phyloP scores from a whole-genome alignment of 2,797 vertebrate species.

The Salarias fasciatus region DNA sequence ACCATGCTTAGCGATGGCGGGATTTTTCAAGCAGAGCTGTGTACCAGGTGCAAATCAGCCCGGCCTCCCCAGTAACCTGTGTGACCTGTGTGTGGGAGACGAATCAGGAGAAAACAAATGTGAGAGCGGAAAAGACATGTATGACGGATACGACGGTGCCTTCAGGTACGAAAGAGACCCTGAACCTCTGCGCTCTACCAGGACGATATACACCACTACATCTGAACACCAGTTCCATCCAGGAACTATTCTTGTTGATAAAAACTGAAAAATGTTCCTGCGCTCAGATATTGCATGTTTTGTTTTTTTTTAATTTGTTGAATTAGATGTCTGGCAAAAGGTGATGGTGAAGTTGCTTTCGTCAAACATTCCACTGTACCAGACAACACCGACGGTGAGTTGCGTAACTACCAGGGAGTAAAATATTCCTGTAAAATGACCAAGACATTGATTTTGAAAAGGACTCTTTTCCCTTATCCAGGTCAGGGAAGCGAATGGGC shows the following conservation, averaged over 20 bases:
- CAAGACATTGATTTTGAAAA: background rate
- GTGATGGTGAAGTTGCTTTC: slow-evolving; percentile 92
- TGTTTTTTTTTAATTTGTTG: background rate
- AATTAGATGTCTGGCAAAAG: slow-evolving; percentile 87
- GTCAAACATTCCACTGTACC: slow-evolving; percentile 93
- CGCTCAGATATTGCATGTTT: background rate
- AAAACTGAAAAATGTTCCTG: too few species aligned
- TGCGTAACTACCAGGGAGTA: background rate
- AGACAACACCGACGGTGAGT: slow-evolving; percentile 91
- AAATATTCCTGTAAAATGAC: rapidly evolving
- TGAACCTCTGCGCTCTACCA: background rate
- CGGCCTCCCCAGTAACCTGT: slow-evolving; percentile 86
- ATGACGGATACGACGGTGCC: slow-evolving; percentile 89
- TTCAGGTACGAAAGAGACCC: slow-evolving; percentile 87
- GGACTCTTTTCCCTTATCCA: slow-evolving; percentile 45
- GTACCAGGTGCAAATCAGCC: slow-evolving; percentile 87
- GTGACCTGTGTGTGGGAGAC: slow-evolving; percentile 88
- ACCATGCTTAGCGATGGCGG: slow-evolving; percentile 83
- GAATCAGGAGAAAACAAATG: slow-evolving; percentile 84
- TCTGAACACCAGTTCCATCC: too few species aligned
- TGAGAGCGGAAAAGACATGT: slow-evolving; percentile 87
- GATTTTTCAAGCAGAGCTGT: slow-evolving; percentile 91
- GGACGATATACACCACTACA: too few species aligned
- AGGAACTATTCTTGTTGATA: too few species aligned
- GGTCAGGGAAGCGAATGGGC: slow-evolving; percentile 89